A percentile compares a stretch with the other conserved stretches of the same genome.
Conservation (phyloP, 2,113 vertebrate species). For the Anarhynchus alexandrinus region DNA sequence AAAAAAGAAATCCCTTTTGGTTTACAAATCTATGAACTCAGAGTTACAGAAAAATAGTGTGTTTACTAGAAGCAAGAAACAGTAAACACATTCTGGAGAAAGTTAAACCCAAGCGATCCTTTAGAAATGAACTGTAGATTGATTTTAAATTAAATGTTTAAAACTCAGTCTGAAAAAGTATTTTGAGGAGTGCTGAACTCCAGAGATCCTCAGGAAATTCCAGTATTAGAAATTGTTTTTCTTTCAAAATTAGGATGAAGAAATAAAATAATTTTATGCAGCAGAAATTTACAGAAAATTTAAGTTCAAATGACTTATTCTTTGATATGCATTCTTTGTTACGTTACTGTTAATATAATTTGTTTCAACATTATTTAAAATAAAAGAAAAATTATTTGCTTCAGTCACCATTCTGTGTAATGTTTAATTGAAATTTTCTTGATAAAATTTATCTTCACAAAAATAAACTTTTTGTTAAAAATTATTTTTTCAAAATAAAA, state of each 20-base stretch:
- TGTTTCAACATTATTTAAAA: not conserved
- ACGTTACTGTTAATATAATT: not conserved
- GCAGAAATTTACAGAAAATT: not conserved
- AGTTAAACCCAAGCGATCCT: not conserved
- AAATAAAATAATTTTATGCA: not conserved
- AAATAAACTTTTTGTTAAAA: too few species aligned
- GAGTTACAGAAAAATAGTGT: not conserved
- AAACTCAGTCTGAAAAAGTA: not conserved
- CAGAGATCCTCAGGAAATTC: not conserved
- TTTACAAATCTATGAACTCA: not conserved
- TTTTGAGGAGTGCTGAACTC: not conserved
- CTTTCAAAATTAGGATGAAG: not conserved
- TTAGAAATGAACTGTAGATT: not conserved
- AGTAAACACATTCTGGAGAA: not conserved
- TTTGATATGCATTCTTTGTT: not conserved
- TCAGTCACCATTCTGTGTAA: not conserved
- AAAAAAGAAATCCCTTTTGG: not conserved
- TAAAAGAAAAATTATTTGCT: not conserved
- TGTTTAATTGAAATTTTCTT: not conserved
- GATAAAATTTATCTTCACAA: not conserved
- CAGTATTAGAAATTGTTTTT: not conserved
- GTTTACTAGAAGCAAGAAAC: not conserved
- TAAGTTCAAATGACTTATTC: not conserved
- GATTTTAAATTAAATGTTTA: conserved; percentile 2
- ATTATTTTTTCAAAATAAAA: not conserved